Evolutionary conservation across 2,113 vertebrate species (phyloP).

Genomic region (Odontesthes bonariensis): DNA sequence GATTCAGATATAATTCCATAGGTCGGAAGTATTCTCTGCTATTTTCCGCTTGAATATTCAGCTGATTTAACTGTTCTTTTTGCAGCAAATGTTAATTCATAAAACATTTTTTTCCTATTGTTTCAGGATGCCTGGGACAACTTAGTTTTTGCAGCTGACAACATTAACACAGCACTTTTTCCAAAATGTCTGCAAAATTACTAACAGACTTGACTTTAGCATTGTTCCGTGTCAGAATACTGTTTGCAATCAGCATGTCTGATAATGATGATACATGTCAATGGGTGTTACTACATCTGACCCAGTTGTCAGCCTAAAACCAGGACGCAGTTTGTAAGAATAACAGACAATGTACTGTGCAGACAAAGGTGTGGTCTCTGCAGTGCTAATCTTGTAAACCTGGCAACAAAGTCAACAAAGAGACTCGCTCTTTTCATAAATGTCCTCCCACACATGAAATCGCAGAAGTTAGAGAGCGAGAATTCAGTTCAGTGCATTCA

Average conservation of each 20-base stretch:
- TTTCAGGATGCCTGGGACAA: not conserved
- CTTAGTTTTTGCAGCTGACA: not conserved
- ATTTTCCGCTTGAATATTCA: not conserved
- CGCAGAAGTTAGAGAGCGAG: conserved; percentile 25
- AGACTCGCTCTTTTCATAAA: conserved; percentile 46
- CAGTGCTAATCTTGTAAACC: conserved; percentile 62
- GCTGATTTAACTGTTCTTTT: not conserved
- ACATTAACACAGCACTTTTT: not conserved
- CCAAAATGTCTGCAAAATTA: not conserved
- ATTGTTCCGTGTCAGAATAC: not conserved
- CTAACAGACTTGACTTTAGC: not conserved
- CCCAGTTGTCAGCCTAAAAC: conserved; percentile 39
- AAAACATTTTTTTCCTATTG: not conserved
- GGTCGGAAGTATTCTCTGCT: too few relatives aligned
- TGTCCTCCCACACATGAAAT: conserved; percentile 60
- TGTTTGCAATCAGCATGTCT: not conserved
- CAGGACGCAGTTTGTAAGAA: conserved; percentile 65
- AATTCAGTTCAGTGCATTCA: conserved; percentile 30
- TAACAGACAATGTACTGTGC: conserved; percentile 58
- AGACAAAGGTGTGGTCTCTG: conserved; percentile 77
- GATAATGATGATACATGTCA: conserved; percentile 46
- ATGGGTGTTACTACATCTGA: conserved; percentile 49
- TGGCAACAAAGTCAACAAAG: conserved; percentile 73
- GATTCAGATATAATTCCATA: too few relatives aligned
- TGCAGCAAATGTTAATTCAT: not conserved